Conservation (phyloP, 2,888 invertebrate species). For the Scaptomyza parva region DNA sequence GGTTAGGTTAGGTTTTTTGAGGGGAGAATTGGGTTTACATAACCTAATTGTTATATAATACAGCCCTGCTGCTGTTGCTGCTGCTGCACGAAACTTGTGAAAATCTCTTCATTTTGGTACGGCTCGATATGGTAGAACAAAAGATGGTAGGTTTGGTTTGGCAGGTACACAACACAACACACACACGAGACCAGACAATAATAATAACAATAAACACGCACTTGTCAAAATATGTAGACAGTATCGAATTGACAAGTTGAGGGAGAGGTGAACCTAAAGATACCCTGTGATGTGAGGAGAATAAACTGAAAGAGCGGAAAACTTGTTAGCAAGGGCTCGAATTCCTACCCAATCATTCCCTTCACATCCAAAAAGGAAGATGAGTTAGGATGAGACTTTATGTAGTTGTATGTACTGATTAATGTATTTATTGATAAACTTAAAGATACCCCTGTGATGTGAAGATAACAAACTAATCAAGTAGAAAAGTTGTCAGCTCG, state of each 20-base stretch:
- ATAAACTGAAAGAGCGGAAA: no score
- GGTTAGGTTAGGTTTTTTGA: constrained; percentile 62
- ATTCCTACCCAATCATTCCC: not conserved
- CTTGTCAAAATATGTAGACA: constrained; percentile 71
- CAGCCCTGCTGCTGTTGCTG: no score
- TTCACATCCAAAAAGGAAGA: not conserved
- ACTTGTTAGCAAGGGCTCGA: not conserved
- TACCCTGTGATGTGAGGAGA: not conserved
- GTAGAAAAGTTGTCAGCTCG: no score
- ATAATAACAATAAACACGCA: constrained; percentile 60
- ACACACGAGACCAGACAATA: constrained; percentile 20
- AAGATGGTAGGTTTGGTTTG: constrained; percentile 5
- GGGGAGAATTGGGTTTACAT: constrained; percentile 60
- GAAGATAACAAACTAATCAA: no score
- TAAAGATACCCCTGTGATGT: no score
- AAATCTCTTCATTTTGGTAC: constrained; percentile 63
- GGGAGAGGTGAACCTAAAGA: not conserved
- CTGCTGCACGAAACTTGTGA: constrained; percentile 65
- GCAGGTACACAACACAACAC: constrained; percentile 5
- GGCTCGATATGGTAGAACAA: not conserved
- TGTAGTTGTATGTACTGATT: no score
- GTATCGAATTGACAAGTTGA: not conserved
- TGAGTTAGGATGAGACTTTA: constrained; percentile 47
- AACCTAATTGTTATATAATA: constrained; percentile 72
- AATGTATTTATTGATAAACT: no score